Conservation (phyloP, 2,797 vertebrate genomes). For the Pangasius macronema region DNA sequence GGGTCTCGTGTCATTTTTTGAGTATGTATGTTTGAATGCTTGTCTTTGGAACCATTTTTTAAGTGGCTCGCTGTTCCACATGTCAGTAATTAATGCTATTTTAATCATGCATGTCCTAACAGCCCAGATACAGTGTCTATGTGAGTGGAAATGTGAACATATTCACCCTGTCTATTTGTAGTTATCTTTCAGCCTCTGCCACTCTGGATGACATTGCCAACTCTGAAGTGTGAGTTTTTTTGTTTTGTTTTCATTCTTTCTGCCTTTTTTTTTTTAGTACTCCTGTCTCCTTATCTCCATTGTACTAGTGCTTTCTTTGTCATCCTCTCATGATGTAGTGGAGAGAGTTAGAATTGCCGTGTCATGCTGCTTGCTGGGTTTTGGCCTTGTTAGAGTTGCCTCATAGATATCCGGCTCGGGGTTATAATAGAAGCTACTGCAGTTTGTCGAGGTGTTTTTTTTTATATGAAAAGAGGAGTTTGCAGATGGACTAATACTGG, state of each 20-base stretch:
- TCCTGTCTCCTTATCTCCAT: slow-evolving; percentile 1
- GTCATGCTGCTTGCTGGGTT: slow-evolving; percentile 40
- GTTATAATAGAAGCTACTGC: background rate
- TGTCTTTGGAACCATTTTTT: background rate
- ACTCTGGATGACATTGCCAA: slow-evolving; percentile 89
- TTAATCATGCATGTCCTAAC: slow-evolving; percentile 22
- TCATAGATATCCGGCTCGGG: background rate
- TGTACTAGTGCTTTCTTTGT: slow-evolving; percentile 9
- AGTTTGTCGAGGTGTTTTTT: background rate
- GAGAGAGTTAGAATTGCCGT: slow-evolving; percentile 18
- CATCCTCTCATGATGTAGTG: slow-evolving; percentile 6
- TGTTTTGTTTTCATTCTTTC: slow-evolving; percentile 55
- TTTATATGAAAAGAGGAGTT: background rate
- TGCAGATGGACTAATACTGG: background rate
- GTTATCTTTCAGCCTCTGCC: slow-evolving; percentile 88
- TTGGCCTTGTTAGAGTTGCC: slow-evolving; percentile 32
- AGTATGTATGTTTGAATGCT: slow-evolving; percentile 12
- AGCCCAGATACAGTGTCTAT: slow-evolving; percentile 35
- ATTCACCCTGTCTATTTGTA: slow-evolving; percentile 84
- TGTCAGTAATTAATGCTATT: slow-evolving; percentile 9
- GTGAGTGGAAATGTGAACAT: slow-evolving; percentile 61
- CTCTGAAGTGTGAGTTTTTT: slow-evolving; percentile 86
- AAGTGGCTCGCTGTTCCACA: background rate
- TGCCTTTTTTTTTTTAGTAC: slow-evolving; percentile 50
- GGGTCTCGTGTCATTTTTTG: background rate